phyloP scores from a whole-genome alignment of 2,113 vertebrate genomes.

The Bos javanicus region DNA sequence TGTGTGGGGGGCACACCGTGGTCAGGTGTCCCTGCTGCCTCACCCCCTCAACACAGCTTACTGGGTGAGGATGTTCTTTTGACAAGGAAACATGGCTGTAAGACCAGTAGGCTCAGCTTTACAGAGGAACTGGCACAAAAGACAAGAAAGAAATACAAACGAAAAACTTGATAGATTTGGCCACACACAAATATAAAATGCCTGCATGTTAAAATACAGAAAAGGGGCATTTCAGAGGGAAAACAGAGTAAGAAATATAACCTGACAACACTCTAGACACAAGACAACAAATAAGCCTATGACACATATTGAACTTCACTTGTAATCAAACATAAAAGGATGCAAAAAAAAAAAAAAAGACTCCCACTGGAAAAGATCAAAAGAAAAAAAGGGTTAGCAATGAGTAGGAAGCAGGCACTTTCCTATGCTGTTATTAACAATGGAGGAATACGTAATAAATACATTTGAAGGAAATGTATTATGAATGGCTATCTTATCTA shows the following conservation, averaged over 20 bases:
- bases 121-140: background rate
- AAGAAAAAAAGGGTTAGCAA: background rate
- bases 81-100: background rate
- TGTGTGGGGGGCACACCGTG: too few relatives aligned
- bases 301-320: background rate
- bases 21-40: rapidly evolving
- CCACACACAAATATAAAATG: background rate
- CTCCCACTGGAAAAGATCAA: background rate
- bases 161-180: background rate
- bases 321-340: background rate
- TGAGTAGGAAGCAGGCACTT: background rate
- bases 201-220: background rate
- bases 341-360: background rate
- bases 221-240: background rate
- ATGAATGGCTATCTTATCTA: background rate
- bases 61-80: background rate
- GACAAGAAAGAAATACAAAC: background rate
- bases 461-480: background rate
- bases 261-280: background rate
- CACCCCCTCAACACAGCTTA: rapidly evolving
- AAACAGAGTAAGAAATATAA: background rate
- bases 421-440: background rate
- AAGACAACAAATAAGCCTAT: background rate
- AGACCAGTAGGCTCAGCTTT: background rate
- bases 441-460: background rate